These are phyloP conservation scores for Drosophila melanosoma DNA, from an alignment of 2,888 invertebrate species.

Conservation along the genomic window DNA sequence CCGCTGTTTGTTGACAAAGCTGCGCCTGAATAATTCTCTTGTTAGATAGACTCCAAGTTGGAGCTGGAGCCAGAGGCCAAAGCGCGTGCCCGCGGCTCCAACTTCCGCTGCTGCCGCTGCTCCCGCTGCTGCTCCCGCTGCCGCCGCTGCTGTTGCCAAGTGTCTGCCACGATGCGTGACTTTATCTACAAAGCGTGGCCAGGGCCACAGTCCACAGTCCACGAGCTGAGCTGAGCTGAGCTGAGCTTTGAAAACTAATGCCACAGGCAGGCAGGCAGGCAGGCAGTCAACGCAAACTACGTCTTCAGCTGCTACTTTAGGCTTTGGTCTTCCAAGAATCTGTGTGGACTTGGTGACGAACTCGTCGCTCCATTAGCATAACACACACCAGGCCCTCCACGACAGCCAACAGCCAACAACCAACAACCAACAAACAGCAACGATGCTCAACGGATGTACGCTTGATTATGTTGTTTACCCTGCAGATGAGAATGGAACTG, in stretches of 20 bases:
- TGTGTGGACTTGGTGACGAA: constrained; percentile 70
- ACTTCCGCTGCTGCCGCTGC: constrained; percentile 64
- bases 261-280: constrained; percentile 12
- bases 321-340: constrained; percentile 64
- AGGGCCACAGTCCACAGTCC: constrained; percentile 33
- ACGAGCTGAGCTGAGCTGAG: constrained; percentile 32
- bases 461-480: constrained; percentile 76
- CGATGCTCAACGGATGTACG: constrained; percentile 64
- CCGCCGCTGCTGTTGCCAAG: constrained; percentile 26
- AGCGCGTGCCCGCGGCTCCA: constrained; percentile 73
- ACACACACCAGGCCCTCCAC: constrained; percentile 31
- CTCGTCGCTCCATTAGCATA: constrained; percentile 76
- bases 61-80: constrained; percentile 29
- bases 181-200: constrained; percentile 63
- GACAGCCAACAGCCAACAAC: constrained; percentile 1
- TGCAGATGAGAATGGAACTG: constrained; percentile 32
- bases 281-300: background rate
- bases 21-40: constrained; percentile 73
- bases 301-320: constrained; percentile 27
- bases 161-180: constrained; percentile 73
- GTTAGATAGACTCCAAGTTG: constrained; percentile 44
- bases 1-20: constrained; percentile 58
- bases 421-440: constrained; percentile 3
- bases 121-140: background rate
- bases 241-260: constrained; percentile 50